Percentiles rank a stretch among this genome's conserved stretches.
phyloP scores from a whole-genome alignment of 2,113 vertebrate species.

The Serinus canaria region DNA sequence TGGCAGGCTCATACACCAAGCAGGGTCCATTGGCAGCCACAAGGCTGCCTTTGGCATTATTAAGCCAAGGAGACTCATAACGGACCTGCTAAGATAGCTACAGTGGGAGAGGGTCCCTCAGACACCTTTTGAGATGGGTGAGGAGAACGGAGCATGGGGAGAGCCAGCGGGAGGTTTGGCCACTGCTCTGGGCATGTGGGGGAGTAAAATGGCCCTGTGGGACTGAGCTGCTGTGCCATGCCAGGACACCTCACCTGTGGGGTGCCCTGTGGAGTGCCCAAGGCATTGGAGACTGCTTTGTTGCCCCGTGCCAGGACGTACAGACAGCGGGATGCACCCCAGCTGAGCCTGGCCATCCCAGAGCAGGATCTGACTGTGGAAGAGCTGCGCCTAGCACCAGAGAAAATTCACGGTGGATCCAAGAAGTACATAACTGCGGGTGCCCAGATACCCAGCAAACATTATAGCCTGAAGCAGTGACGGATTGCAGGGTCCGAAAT shows the following conservation, averaged over 20 bases:
- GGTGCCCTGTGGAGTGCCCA: background rate
- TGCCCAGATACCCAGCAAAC: background rate
- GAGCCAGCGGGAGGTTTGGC: background rate
- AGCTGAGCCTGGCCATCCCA: background rate
- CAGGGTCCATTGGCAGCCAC: background rate
- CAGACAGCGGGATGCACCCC: background rate
- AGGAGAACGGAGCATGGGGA: background rate
- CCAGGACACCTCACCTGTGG: accelerated
- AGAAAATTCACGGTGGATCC: background rate
- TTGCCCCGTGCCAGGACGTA: background rate
- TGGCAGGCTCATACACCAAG: background rate
- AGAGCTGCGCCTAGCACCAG: accelerated
- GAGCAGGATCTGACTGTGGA: background rate
- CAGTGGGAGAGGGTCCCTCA: background rate
- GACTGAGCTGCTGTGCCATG: accelerated
- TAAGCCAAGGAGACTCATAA: background rate
- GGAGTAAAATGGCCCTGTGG: background rate
- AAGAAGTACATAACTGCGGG: accelerated
- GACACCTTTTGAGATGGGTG: background rate
- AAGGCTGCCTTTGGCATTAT: background rate
- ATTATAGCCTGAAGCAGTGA: accelerated
- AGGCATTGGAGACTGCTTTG: background rate
- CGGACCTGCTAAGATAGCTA: background rate
- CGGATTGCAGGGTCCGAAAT: background rate
- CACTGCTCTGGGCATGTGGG: accelerated